Base-by-base conservation (phyloP, 2,113 vertebrate species). In the Ceyx margarethae region DNA sequence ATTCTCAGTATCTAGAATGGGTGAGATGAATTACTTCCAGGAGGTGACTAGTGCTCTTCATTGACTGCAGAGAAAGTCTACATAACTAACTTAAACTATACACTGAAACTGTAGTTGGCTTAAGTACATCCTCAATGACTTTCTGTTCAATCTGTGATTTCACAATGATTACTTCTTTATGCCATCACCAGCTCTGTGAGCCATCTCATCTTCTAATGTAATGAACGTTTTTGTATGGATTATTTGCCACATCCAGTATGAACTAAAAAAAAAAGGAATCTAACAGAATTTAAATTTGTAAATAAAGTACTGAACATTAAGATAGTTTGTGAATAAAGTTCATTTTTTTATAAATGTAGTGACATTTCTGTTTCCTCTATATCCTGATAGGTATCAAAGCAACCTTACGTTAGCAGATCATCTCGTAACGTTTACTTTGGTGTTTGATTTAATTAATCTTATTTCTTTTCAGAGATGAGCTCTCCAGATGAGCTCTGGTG, bases 381-480 rank as follows among this genome's bases (percentile, higher is more conserved):
- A 8, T 75, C 35, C 48, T 68, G 14, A 62, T 37, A 80, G 5
- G 21, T 56, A 74, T 79, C 50, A 91, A 88, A 76, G 8, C 1
- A 81, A 81, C 42, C 90, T 77, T 56, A 15, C 56, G 60, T 40
- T 80, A 71, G 57, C 5, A 66, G 31, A 87, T 50, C 13, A 58
- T 81, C 40, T 82, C 25, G 37, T 37, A 85, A 46, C 13, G 40
- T 91, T 85, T 87, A 56, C 18, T 89, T 33, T 51, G 17, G 23
- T 85, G n/a, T 31, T 69, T 85, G 40, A 51, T 76, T 87, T 91
- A 86, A 78, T 81, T 51, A 85, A 77, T 91, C 33, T 67, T 74
- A 33, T 33, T 33, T 33, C 33, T 81, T 90, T 10, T 66, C 48
- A 81, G 73, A 68, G 14, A 76, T 37, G 13, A 68, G 14, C 23